Evolutionary conservation across 30 jellyfish, hydroid and myxozoan species (phyloP), one percentile per base, ranked within the genome.

Genomic region (Calvadosia cruxmelitensis): DNA sequence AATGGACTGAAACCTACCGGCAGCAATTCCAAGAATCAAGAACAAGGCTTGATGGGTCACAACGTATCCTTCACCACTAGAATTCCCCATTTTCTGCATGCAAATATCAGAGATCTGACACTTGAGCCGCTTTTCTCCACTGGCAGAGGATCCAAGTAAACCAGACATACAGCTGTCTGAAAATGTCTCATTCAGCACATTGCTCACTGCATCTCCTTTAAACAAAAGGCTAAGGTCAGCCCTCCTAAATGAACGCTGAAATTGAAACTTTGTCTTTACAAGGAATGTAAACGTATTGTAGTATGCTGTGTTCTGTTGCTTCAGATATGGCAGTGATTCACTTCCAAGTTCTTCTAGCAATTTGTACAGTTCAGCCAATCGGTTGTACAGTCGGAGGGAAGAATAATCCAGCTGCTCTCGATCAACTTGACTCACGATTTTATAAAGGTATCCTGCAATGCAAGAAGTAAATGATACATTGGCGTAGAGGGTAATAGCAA

Each of bases 1-100:
- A n/a, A n/a, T n/a, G n/a, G n/a, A n/a, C n/a, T n/a, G n/a, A n/a
- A n/a, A 42, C 57, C 57, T 13, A 69, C 79, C 79, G 26, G 66
- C 31, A 7, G 7, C 20, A 3, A 28, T 31, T 69, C 72, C 79
- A 25, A 69, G 72, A 1, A 52, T 51, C 49, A 69, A 29, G 64
- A 3, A 69, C 29, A 69, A 61, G 2, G 79, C 79, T 23, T 69
- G 79, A 30, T 69, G 79, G 2, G 79, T 69, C 28, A 49, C n/a
- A 29, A 3, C 2, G 32, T 69, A 69, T 1, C 79, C 79, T 5
- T 10, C 20, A 24, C 50, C 28, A 10, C 72, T 27, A 3, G 16
- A 7, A 3, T 69, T 52, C 2, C 33, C 42, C 71, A 69, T 34
- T 29, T 20, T 2, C 13, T 23, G 24, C 67, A 25, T n/a, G 75